phyloP scores from a whole-genome alignment of 2,113 vertebrate genomes.

The Gopherus flavomarginatus region DNA sequence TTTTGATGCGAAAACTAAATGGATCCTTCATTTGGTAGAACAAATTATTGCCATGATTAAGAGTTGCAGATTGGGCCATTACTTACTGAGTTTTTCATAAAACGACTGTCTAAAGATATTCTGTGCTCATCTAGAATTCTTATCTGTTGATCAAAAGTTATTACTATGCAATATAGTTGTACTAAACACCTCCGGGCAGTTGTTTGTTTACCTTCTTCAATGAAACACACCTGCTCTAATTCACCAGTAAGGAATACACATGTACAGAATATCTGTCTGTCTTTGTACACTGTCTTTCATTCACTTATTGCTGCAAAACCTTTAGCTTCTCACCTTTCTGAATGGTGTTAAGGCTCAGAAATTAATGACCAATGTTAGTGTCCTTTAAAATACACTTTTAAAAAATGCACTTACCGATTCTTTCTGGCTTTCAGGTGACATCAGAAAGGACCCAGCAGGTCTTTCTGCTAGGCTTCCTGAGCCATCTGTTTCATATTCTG shows the following conservation, averaged over 20 bases:
- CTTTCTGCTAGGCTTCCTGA: constrained; percentile 38
- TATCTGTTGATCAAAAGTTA: background rate
- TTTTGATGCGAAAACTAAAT: background rate
- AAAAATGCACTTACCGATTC: constrained; percentile 23
- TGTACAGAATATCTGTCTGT: background rate
- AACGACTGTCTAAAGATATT: background rate
- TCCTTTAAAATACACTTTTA: background rate
- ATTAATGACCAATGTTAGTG: background rate
- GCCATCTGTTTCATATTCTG: constrained; percentile 51
- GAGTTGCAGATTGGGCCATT: background rate
- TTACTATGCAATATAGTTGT: background rate
- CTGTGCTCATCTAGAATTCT: background rate
- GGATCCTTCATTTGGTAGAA: background rate
- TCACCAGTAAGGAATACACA: background rate
- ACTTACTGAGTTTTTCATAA: background rate
- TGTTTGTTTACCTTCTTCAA: background rate
- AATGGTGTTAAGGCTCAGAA: constrained; percentile 13
- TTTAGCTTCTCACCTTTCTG: background rate
- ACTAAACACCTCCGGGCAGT: background rate
- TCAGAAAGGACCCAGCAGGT: constrained; percentile 56
- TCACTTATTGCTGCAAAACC: constrained; percentile 13
- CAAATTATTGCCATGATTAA: background rate
- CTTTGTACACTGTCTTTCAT: background rate
- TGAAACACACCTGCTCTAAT: background rate
- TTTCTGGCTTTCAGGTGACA: constrained; percentile 47